A percentile compares a stretch with the other conserved stretches of the same genome.
Conservation (phyloP, 2,113 vertebrate genomes). For the Paratilapia polleni region DNA sequence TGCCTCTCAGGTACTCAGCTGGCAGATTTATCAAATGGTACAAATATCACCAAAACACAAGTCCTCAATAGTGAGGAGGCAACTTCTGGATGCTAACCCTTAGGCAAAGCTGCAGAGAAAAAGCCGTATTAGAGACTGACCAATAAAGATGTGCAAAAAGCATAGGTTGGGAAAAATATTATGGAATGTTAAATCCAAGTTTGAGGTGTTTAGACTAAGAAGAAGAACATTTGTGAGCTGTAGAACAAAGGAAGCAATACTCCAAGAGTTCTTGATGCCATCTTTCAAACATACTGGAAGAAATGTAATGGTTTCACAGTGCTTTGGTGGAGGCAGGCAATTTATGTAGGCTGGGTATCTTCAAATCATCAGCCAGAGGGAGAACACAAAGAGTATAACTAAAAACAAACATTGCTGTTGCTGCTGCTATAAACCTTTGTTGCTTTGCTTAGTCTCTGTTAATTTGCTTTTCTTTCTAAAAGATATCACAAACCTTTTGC, state of each 20-base stretch:
- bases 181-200: not conserved
- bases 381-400: not conserved
- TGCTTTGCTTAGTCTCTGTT: not conserved
- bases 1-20: not conserved
- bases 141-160: not conserved
- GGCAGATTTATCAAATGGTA: not conserved
- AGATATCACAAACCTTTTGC: not conserved
- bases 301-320: not conserved
- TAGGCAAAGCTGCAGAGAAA: not conserved
- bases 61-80: too few relatives aligned
- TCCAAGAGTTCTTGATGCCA: too few relatives aligned
- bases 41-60: not conserved
- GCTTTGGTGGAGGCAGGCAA: not conserved
- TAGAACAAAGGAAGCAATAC: not conserved
- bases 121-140: not conserved
- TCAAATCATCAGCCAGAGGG: not conserved
- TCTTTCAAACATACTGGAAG: too few relatives aligned
- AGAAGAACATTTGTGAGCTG: not conserved
- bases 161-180: not conserved
- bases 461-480: conserved; percentile 1
- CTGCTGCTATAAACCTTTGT: not conserved
- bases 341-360: not conserved
- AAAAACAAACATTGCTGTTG: not conserved
- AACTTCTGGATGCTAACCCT: not conserved
- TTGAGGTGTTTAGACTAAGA: not conserved